Base-by-base conservation (phyloP, 2,113 vertebrate genomes). In the Plestiodon gilberti region DNA sequence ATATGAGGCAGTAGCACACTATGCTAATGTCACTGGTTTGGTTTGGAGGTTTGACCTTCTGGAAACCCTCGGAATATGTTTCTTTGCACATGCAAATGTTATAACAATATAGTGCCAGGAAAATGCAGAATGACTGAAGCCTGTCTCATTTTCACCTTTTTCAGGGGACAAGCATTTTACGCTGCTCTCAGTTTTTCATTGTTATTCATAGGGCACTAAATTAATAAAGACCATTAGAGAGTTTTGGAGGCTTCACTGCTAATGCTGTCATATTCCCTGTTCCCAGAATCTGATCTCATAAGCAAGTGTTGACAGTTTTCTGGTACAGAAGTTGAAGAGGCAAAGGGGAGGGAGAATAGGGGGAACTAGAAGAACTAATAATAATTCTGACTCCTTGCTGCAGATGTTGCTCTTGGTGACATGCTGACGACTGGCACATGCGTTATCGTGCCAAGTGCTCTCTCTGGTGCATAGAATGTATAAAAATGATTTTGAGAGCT, bases 401-500 rank as follows among this genome's bases (percentile, higher is more conserved):
- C 75, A 87, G 48, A 84, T 10, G 5, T 4, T 18, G 86, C 35
- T 83, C 40, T 20, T 23, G 70, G 33, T 0, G 8, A 79, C 33
- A 67, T n/a, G 11, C 22, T 0, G 0, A 71, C 0, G 33, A 48
- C 2, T 67, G 70, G 67, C 78, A 78, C 52, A 15, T 0, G 0
- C 30, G 0, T 83, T 85, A 22, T 30, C 75, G 79, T 87, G 89
- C 10, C 59, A 77, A 78, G 71, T 40, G 17, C 86, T 90, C 70
- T 84, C 48, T 62, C 73, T 48, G 64, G 87, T 82, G 70, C 0
- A 0, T 15, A 2, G 62, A 85, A 91, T 81, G 78, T 82, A 28
- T 22, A 30, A 25, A 84, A 81, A 70, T 11, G 59, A 71, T 87
- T 79, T 70, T 65, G 55, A 87, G 91, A 90, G 35, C 78, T 82